Evolutionary conservation across 1,140 invertebrate genomes (phyloP), one percentile per base, ranked within the genome.

Genomic region (Listronotus bonariensis): DNA sequence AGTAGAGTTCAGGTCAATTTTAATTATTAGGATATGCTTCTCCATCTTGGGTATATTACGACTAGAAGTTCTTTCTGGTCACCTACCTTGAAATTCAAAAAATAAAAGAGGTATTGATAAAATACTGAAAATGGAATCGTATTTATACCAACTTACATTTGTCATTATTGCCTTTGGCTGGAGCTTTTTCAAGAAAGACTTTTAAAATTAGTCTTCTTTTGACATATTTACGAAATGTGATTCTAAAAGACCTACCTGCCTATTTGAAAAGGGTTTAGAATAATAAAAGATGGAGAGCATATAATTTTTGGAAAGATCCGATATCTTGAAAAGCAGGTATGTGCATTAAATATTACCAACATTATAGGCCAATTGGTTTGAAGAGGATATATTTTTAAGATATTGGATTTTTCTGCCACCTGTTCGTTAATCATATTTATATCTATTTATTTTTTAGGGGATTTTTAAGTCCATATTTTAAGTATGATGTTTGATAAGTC

Each of bases 1-100:
- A 77, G 73, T 78, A 78, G 75, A 73, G 74, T 78, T 78, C 77
- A 73, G 75, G 77, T 79, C 77, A 79, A 79, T 79, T 78, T 77
- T 14, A 48, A 58, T 12, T 26, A 26, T 26, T 26, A 26, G 20
- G 20, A 26, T 26, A 26, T 26, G 20, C 20, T 26, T 26, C 5
- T 26, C 20, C 20, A 26, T 26, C 20, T 26, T 26, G 20, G 20
- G 20, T 26, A 26, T 26, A 26, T 26, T 26, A 26, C 20, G 20
- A 26, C 20, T 26, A 26, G 20, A 26, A 26, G 5, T 26, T 3
- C 5, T 26, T 26, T 26, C 5, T 26, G 20, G 20, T 26, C 20
- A 26, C 5, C 20, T 26, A n/a, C n/a, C n/a, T 26, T 26, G 5
- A 3, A 5, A 26, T 26, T 3, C 20, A 26, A 5, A 1, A 26